phyloP scores from a whole-genome alignment of 2,888 invertebrate species.

The Crepidodera aurea region DNA sequence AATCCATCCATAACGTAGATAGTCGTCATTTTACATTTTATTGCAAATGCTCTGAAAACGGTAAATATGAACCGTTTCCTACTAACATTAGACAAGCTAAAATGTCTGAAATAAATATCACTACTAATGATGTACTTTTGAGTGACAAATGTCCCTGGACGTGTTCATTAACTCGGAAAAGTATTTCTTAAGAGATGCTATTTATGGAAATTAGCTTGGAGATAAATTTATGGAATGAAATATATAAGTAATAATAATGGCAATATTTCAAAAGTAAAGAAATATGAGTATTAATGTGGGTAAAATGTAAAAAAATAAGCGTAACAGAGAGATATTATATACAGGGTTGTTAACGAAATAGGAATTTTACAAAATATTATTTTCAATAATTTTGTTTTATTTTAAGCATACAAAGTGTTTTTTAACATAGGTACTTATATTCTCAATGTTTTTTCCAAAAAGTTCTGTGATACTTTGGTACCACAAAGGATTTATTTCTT shows the following conservation, averaged over 20 bases:
- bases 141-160: slow-evolving; percentile 37
- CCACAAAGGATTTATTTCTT: too few species aligned
- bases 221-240: background rate
- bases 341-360: too few species aligned
- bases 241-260: background rate
- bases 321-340: too few species aligned
- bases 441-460: too few species aligned
- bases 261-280: too few species aligned
- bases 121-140: slow-evolving; percentile 37
- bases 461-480: too few species aligned
- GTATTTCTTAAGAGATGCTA: background rate
- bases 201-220: background rate
- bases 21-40: slow-evolving; percentile 14
- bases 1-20: slow-evolving; percentile 6
- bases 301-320: too few species aligned
- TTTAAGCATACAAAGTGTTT: too few species aligned
- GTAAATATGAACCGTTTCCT: slow-evolving; percentile 24
- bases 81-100: slow-evolving; percentile 6
- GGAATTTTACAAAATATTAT: too few species aligned
- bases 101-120: slow-evolving; percentile 34
- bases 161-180: slow-evolving; percentile 11
- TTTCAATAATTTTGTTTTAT: too few species aligned
- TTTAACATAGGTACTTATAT: too few species aligned
- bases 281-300: too few species aligned
- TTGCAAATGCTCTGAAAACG: slow-evolving; percentile 16